phyloP scores from a whole-genome alignment of 1,140 invertebrate genomes.

The Ericerus pela region DNA sequence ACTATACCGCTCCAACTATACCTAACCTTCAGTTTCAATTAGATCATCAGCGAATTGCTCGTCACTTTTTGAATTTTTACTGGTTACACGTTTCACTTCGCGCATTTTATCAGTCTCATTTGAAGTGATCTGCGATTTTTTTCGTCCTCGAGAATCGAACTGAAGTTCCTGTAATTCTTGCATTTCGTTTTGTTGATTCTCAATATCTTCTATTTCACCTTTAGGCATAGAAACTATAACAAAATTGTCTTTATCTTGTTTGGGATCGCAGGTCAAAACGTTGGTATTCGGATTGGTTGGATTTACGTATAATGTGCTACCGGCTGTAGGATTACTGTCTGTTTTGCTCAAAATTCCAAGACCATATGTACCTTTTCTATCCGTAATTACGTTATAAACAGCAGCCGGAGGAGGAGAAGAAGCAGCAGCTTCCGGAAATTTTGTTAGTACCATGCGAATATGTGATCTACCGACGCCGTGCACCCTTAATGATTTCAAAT shows the following conservation, averaged over 20 bases:
- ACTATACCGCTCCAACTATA: too few relatives aligned
- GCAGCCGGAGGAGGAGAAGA: conserved; percentile 13
- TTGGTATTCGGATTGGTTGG: conserved; percentile 16
- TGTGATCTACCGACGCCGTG: conserved; percentile 20
- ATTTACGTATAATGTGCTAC: conserved; percentile 16
- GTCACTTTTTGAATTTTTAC: neutral
- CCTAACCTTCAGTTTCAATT: conserved; percentile 5
- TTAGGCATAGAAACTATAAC: conserved; percentile 6
- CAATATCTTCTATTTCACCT: neutral
- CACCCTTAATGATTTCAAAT: conserved; percentile 20
- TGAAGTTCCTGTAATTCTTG: neutral
- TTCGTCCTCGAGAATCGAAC: neutral
- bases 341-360: conserved; percentile 17
- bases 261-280: neutral
- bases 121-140: neutral
- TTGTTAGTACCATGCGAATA: conserved; percentile 14
- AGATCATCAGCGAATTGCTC: neutral
- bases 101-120: neutral
- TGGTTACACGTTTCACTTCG: neutral
- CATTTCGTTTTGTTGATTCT: neutral
- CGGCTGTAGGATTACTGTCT: conserved; percentile 14
- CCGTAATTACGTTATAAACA: conserved; percentile 17
- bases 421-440: conserved; percentile 15
- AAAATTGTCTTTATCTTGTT: conserved; percentile 10
- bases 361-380: conserved; percentile 17